Evolutionary conservation across 1,140 invertebrate genomes (phyloP), one percentile per base, ranked within the genome.

Genomic region (Magallana ariakensis): DNA sequence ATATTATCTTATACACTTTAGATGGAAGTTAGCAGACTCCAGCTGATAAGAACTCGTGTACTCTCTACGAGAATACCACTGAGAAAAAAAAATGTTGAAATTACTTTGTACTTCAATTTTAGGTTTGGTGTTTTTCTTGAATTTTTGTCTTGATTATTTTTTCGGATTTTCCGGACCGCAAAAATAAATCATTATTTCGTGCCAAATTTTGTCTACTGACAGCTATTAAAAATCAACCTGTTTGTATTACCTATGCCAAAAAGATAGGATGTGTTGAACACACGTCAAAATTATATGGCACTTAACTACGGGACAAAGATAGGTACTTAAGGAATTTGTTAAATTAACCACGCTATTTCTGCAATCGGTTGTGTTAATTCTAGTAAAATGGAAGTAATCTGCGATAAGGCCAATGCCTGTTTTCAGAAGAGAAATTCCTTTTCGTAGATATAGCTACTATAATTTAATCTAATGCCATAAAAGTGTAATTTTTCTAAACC

Each of bases 401-500:
- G 9, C 33, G 66, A 75, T 75, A 75, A 75, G 66, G 11, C 66
- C 26, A 70, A 70, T 22, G n/a, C 62, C 33, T 75, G 66, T 75
- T 33, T 75, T 75, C 66, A 75, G 58, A 75, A 11, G 33, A 26
- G 19, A 26, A 33, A 75, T 75, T 75, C 66, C 66, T 75, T 22
- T 11, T 19, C 19, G 22, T 75, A 75, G 80, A 55, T 82, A 82
- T 82, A 55, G 80, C 80, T 54, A 16, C 54, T 56, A 82, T 82
- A 55, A 82, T 56, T 56, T 82, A 82, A 82, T 82, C 80, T 82
- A 54, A 54, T 82, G 16, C 80, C 54, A 82, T 82, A 56, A 82
- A 82, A 82, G 46, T 82, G 46, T 82, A 54, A 56, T 82, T 82
- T 82, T 82, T 82, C 80, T 82, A 82, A 82, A 55, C 80, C 80